A percentile compares a stretch with the other conserved stretches of the same genome.
Evolutionary conservation across 2,888 invertebrate genomes (phyloP).

Genomic region (Blera fallax): DNA sequence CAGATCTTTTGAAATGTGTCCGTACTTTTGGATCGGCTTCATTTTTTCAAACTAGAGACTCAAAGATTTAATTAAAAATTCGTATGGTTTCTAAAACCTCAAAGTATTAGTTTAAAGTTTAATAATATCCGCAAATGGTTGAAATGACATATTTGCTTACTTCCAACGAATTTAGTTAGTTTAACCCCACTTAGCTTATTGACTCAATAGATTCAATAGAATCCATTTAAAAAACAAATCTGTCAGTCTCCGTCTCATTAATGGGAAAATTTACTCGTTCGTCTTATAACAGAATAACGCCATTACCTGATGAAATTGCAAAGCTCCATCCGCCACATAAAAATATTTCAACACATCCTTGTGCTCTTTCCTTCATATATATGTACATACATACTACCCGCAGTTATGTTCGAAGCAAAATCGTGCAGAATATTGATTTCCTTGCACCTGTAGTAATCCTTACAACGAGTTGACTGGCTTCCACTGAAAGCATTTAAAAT

Average conservation of each 20-base stretch:
- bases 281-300: not conserved
- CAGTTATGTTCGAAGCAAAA: not conserved
- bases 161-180: too few species aligned
- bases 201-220: not conserved
- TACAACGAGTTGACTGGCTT: not conserved
- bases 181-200: too few species aligned
- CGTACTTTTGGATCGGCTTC: too few species aligned
- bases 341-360: not conserved
- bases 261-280: not conserved
- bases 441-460: not conserved
- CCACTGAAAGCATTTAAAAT: not conserved
- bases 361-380: too few species aligned
- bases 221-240: not conserved
- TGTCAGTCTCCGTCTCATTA: constrained; percentile 1
- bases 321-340: not conserved
- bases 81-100: too few species aligned
- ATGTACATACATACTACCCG: not conserved
- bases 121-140: too few species aligned
- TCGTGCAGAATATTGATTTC: not conserved
- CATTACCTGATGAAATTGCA: constrained; percentile 20
- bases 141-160: too few species aligned
- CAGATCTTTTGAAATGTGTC: too few species aligned
- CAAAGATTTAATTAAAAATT: too few species aligned
- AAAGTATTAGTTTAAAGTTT: too few species aligned
- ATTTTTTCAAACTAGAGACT: too few species aligned